A percentile compares a stretch with the other conserved stretches of the same genome.
Conservation (phyloP, 35 echinoderm and acorn worm species). For the Apostichopus japonicus region DNA sequence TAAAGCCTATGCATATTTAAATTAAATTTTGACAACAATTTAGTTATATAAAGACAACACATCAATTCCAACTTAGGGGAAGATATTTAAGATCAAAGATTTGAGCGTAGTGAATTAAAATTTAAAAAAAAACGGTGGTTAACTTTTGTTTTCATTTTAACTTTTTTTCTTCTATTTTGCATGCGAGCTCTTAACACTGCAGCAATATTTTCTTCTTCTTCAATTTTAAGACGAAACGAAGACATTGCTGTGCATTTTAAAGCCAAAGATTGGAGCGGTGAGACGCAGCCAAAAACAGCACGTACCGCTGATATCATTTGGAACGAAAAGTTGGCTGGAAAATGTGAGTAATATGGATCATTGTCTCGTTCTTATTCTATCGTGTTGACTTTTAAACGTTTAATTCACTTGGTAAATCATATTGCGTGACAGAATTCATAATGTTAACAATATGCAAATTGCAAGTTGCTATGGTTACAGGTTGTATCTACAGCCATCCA, state of each 20-base stretch:
- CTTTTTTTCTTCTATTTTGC: neutral
- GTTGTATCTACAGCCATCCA: too few relatives aligned
- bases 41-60: too few relatives aligned
- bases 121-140: neutral
- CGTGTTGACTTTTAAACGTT: too few relatives aligned
- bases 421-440: too few relatives aligned
- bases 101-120: neutral
- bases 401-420: too few relatives aligned
- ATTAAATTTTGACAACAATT: too few relatives aligned
- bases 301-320: conserved; percentile 1
- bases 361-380: too few relatives aligned
- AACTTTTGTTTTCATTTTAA: neutral
- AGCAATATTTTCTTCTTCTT: neutral
- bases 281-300: neutral
- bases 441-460: too few relatives aligned
- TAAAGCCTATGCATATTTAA: too few relatives aligned
- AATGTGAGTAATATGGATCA: neutral
- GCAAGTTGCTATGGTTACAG: too few relatives aligned
- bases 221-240: neutral
- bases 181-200: neutral
- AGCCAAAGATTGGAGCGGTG: neutral
- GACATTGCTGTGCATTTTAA: neutral
- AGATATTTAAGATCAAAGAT: too few relatives aligned
- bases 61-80: too few relatives aligned
- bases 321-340: neutral